Base-by-base conservation (phyloP, 2,797 vertebrate genomes). In the Characodon lateralis region DNA sequence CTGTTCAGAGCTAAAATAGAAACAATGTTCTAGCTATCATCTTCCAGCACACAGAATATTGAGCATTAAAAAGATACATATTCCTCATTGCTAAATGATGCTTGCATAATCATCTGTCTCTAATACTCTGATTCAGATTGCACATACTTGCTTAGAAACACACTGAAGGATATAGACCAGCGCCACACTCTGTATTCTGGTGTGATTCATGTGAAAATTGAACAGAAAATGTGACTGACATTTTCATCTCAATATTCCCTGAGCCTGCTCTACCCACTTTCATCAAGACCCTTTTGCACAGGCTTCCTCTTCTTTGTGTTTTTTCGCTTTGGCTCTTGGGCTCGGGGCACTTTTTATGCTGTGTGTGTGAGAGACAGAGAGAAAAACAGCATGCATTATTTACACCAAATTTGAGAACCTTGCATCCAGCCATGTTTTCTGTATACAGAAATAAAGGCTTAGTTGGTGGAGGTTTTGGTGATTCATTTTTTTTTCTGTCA, bases 401-500 rank as follows among this genome's bases (percentile, higher is more conserved):
- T 79, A 89, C 66, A 70, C 46, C 56, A 78, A 77, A 76, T 86
- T 76, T 84, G 76, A 73, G 74, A 85, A 74, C 75, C 81, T 85
- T 89, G 84, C 83, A 80, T 83, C 80, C 78, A 78, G 84, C 78
- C 86, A 81, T 74, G 82, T 76, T 77, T 70, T 83, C 81, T 83
- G 78, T 78, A 13, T 74, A 74, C n/a, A 73, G 24, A 79, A 84
- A 77, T 78, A 74, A 79, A 85, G 84, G 79, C 88, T 81, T 84
- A 78, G 86, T 79, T 79, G 68, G 55, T 72, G 55, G 41, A 51
- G 71, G 78, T 88, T 81, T 85, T 48, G n/a, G 74, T 83, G 78
- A 85, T 89, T 81, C 70, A 69, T 46, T 69, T 26, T 85, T 89
- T 39, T 41, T 89, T 87, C 89, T 82, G 85, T 90, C 83, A 73